Percentiles rank a stretch among this genome's conserved stretches.
Conservation (phyloP, 2,113 vertebrate genomes). For the Hystrix cristata region DNA sequence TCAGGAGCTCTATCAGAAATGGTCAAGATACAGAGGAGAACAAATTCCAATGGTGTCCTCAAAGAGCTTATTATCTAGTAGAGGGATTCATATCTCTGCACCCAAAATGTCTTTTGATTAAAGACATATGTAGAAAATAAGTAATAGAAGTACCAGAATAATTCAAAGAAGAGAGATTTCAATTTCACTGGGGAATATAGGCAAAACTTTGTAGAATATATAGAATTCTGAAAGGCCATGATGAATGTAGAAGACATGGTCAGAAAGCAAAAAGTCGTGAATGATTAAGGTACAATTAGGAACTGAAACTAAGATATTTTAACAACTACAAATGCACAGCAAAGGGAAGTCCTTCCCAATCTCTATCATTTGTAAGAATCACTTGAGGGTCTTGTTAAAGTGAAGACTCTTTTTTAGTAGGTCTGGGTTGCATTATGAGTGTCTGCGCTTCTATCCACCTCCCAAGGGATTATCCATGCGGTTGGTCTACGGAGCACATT, state of each 20-base stretch:
- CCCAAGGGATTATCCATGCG: neutral
- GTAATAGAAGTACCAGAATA: neutral
- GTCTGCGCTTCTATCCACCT: conserved; percentile 1
- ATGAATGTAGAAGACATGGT: neutral
- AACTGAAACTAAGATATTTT: neutral
- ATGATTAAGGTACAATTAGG: neutral
- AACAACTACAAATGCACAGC: neutral
- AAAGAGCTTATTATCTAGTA: conserved; percentile 15
- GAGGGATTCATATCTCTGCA: conserved; percentile 4
- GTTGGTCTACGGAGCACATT: neutral
- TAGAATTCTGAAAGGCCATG: conserved; percentile 2
- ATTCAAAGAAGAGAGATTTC: conserved; percentile 19
- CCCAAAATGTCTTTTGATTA: neutral
- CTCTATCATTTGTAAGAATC: neutral
- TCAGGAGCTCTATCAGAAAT: neutral
- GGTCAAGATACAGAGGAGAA: conserved; percentile 31
- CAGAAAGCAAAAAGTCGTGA: neutral
- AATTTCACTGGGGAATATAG: neutral
- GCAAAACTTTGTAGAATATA: neutral
- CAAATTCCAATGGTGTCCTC: neutral
- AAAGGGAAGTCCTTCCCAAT: neutral
- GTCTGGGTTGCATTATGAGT: neutral
- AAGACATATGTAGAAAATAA: neutral
- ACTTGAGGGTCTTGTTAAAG: neutral
- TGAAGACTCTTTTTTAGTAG: neutral